Percentiles rank a stretch among this genome's conserved stretches.
phyloP scores from a whole-genome alignment of 2,797 vertebrate species.

The Paedocypris micromegethes region DNA sequence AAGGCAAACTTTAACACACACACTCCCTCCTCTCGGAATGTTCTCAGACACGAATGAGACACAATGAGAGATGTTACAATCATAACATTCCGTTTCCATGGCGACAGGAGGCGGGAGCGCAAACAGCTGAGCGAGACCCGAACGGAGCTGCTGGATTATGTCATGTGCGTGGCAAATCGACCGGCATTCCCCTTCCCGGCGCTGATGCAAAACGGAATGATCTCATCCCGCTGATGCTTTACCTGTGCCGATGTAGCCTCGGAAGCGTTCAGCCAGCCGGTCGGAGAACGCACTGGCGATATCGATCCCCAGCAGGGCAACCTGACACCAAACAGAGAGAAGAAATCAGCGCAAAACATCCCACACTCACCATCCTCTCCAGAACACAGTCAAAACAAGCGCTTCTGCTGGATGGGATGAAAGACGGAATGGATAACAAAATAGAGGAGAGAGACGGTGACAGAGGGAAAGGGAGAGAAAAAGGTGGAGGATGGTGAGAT shows the following conservation, averaged over 20 bases:
- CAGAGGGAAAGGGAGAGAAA: no score
- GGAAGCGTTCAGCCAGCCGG: slow-evolving; percentile 85
- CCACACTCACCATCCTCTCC: not conserved
- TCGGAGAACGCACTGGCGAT: slow-evolving; percentile 84
- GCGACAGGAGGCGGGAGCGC: slow-evolving; percentile 60
- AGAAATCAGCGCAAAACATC: slow-evolving; percentile 21
- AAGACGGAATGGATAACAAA: no score
- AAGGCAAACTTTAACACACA: no score
- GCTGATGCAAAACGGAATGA: not conserved
- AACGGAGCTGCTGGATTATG: slow-evolving; percentile 49
- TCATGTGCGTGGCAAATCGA: slow-evolving; percentile 53
- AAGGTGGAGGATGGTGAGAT: no score
- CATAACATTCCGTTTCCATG: slow-evolving; percentile 64
- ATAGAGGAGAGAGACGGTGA: not conserved
- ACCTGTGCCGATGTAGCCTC: slow-evolving; percentile 83
- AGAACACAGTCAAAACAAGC: not conserved
- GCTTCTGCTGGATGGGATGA: not conserved
- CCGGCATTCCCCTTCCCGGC: slow-evolving; percentile 31
- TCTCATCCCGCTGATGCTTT: slow-evolving; percentile 43
- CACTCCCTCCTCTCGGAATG: not conserved
- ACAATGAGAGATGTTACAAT: slow-evolving; percentile 51
- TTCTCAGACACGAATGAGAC: slow-evolving; percentile 26
- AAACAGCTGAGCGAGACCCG: slow-evolving; percentile 50
- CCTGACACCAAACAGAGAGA: slow-evolving; percentile 64
- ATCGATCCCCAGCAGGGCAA: slow-evolving; percentile 87